Percentiles rank a stretch among this genome's conserved stretches.
Evolutionary conservation across 2,797 vertebrate genomes (phyloP).

Genomic region (Clarias pachynema): DNA sequence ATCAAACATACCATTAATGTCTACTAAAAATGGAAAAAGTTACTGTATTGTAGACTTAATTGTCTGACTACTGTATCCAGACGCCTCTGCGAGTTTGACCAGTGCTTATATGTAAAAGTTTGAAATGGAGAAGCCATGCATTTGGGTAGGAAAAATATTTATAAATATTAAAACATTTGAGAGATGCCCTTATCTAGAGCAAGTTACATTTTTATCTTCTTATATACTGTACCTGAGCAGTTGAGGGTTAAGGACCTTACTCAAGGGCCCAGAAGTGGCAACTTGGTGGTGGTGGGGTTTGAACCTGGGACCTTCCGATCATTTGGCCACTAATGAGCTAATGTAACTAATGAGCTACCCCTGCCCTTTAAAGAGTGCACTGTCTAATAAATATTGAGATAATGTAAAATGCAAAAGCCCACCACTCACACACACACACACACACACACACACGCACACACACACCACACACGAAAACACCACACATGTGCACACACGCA

Average conservation of each 20-base stretch:
- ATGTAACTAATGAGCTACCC: too few species aligned
- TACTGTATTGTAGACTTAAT: too few species aligned
- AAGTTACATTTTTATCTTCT: too few species aligned
- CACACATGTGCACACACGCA: not conserved
- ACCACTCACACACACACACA: not conserved
- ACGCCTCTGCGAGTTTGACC: not conserved
- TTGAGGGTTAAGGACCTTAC: too few species aligned
- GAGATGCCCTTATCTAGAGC: too few species aligned
- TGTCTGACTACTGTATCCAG: not conserved
- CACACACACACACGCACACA: not conserved
- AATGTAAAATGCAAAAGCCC: not conserved
- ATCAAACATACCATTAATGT: not conserved
- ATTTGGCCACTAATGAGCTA: too few species aligned
- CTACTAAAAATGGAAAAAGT: not conserved
- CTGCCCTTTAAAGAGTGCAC: not conserved
- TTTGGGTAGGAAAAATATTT: not conserved
- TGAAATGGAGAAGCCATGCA: not conserved
- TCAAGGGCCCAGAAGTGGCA: too few species aligned
- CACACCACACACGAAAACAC: not conserved
- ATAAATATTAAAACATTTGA: not conserved
- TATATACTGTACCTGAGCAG: too few species aligned
- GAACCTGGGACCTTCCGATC: too few species aligned
- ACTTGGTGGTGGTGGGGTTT: too few species aligned
- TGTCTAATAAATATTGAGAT: not conserved
- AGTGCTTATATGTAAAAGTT: not conserved